Evolutionary conservation across 2,113 vertebrate genomes (phyloP), one percentile per base, ranked within the genome.

Genomic region (Sakesphorus luctuosus): DNA sequence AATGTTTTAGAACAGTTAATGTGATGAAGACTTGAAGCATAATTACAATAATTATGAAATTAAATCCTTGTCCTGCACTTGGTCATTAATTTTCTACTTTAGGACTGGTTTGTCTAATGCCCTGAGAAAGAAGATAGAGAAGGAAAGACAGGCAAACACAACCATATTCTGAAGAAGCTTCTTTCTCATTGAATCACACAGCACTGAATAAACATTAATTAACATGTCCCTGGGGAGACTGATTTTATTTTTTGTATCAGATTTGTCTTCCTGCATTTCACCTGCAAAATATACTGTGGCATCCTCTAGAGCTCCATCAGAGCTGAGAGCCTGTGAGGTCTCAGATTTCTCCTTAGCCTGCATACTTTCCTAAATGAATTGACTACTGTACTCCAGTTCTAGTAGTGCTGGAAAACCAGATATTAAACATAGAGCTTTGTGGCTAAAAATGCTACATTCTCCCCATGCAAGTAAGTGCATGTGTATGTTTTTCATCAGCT

Each of bases 161-260:
- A 23, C 0, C 0, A 0, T 44, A 23, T 50, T 80, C 24, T 69
- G 49, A n/a, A 90, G 44, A 24, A 56, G 19, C 3, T 76, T 14
- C 36, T 68, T 88, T 80, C 31, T 80, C 40, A 18, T 28, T 31
- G 44, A 73, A 66, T 73, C 36, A 44, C 7, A 46, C 13, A 12
- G 19, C 29, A 58, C 24, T n/a, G 13, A 50, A 53, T 11, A 67
- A 85, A 71, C 2, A 6, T 26, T 56, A 63, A 61, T 33, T 63
- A 29, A 73, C 80, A 61, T 38, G 8, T 29, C 6, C 13, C 3
- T 8, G 5, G 3, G 6, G 6, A 2, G 3, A 26, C 3, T 14
- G 3, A 23, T 24, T 73, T 23, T 23, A 10, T 29, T 7, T n/a
- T 52, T 40, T 40, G 25, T 28, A n/a, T 75, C 26, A 38, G 12